Evolutionary conservation across 2,797 vertebrate genomes (phyloP).

Genomic region (Kryptopterus vitreolus): DNA sequence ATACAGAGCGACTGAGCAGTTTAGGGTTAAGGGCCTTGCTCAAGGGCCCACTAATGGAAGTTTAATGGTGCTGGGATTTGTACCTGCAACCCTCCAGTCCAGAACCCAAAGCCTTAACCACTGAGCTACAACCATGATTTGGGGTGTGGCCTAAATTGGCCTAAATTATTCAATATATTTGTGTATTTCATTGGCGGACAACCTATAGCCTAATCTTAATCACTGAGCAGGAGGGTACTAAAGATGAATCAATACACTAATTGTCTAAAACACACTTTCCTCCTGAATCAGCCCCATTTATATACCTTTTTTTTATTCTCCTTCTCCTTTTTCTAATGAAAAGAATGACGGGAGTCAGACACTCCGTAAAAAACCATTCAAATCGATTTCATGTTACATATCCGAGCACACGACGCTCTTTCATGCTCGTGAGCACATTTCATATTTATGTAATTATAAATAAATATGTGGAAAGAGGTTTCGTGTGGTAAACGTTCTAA

Average conservation of each 20-base stretch:
- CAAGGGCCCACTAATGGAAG: too few species aligned
- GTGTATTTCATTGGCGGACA: not conserved
- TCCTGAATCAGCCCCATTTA: not conserved
- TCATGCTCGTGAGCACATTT: constrained; percentile 36
- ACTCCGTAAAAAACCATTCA: not conserved
- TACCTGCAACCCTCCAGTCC: too few species aligned
- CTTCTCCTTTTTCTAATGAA: too few species aligned
- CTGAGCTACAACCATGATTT: too few species aligned
- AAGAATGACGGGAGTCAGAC: too few species aligned
- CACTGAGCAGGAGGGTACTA: not conserved
- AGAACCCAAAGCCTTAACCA: too few species aligned
- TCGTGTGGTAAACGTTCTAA: constrained; percentile 46
- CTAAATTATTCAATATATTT: not conserved
- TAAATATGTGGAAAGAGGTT: constrained; percentile 33
- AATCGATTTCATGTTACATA: constrained; percentile 44
- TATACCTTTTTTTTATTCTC: too few species aligned
- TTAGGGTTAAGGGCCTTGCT: too few species aligned
- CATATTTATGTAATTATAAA: constrained; percentile 49
- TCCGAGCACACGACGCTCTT: constrained; percentile 42
- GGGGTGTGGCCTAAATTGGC: not conserved
- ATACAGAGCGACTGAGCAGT: too few species aligned
- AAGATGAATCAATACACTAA: not conserved
- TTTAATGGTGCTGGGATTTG: too few species aligned
- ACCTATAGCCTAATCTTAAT: not conserved
- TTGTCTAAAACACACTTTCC: not conserved